These are phyloP conservation scores for Linepithema humile DNA, from an alignment of 1,140 invertebrate genomes.

Conservation along the genomic window DNA sequence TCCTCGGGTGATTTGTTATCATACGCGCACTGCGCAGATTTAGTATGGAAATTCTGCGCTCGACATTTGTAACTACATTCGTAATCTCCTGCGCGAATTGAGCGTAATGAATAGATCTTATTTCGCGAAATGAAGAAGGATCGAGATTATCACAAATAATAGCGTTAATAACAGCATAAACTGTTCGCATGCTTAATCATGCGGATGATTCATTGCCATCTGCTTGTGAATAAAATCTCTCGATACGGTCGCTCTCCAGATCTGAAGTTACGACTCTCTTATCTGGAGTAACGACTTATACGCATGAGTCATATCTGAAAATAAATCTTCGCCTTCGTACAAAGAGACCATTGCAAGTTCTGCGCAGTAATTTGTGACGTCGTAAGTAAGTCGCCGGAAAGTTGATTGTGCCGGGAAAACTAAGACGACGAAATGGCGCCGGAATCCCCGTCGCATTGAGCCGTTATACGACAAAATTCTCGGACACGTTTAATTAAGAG, in stretches of 20 bases:
- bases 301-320: background rate
- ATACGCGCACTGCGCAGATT: background rate
- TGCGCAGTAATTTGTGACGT: background rate
- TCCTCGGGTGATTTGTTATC: background rate
- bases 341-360: background rate
- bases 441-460: slow-evolving; percentile 41
- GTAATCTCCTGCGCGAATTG: background rate
- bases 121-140: background rate
- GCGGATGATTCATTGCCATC: background rate
- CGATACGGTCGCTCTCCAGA: background rate
- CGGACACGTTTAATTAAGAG: slow-evolving; percentile 73
- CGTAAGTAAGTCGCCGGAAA: slow-evolving; percentile 22
- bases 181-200: background rate
- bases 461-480: slow-evolving; percentile 30
- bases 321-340: background rate
- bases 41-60: slow-evolving; percentile 18
- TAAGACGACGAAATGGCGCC: background rate
- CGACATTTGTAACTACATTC: background rate
- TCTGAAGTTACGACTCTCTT: background rate
- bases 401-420: slow-evolving; percentile 15
- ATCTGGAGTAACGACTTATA: background rate
- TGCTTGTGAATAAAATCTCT: background rate
- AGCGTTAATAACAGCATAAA: too few species aligned
- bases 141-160: background rate
- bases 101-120: background rate